Evolutionary conservation across 2,888 invertebrate species (phyloP).

Genomic region (Thecophora atra): DNA sequence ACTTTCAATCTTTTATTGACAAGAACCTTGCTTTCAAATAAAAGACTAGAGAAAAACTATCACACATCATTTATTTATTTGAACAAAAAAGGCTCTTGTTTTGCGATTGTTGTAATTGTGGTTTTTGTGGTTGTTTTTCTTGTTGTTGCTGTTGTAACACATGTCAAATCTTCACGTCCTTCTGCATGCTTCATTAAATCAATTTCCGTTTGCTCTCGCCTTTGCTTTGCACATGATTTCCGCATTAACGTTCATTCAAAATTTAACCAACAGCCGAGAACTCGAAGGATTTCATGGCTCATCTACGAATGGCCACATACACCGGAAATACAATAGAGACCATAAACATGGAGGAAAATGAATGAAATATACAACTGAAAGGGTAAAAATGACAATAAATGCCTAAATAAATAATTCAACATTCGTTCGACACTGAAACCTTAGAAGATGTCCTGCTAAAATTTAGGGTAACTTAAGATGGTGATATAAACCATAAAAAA

Average conservation of each 20-base stretch:
- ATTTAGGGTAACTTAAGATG: too few relatives aligned
- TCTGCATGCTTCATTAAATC: background rate
- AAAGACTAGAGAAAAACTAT: too few relatives aligned
- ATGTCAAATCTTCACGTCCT: background rate
- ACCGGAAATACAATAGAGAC: background rate
- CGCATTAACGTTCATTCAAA: constrained; percentile 22
- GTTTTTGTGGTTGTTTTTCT: too few relatives aligned
- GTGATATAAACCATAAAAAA: too few relatives aligned
- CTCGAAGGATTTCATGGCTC: constrained; percentile 11
- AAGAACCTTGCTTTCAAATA: too few relatives aligned
- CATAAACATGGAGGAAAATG: background rate
- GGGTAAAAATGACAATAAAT: constrained; percentile 12
- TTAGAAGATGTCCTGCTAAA: too few relatives aligned
- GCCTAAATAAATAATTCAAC: constrained; percentile 24
- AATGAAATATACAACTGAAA: background rate
- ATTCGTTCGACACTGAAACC: background rate
- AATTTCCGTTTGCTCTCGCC: constrained; percentile 8
- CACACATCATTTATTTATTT: background rate
- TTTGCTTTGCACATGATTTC: constrained; percentile 24
- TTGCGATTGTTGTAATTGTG: too few relatives aligned
- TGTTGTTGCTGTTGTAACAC: too few relatives aligned
- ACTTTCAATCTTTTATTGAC: too few relatives aligned
- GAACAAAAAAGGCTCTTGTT: background rate
- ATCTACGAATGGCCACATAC: background rate
- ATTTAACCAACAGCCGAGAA: constrained; percentile 26